Percentiles rank a stretch among this genome's conserved stretches.
These are phyloP conservation scores for Fringilla coelebs DNA, from an alignment of 2,797 vertebrate species.

Conservation along the genomic window DNA sequence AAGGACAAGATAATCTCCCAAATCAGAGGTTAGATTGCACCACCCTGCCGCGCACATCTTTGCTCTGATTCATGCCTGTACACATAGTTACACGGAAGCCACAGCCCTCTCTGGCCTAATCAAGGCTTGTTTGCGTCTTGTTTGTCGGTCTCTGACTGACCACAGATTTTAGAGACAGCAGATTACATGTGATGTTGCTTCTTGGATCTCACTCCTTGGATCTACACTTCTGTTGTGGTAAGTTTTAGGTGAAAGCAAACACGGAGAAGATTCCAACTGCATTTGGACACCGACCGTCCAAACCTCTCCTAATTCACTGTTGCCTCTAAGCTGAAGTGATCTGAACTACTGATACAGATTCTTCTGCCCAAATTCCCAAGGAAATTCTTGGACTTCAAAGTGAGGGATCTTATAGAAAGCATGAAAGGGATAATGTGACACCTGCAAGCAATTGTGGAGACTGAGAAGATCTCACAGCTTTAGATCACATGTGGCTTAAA, in stretches of 20 bases:
- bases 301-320: neutral
- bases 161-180: neutral
- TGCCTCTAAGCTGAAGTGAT: neutral
- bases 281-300: neutral
- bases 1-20: neutral
- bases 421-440: neutral
- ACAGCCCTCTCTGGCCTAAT: neutral
- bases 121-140: neutral
- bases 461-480: neutral
- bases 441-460: neutral
- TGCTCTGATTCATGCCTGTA: neutral
- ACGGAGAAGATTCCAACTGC: fast-evolving
- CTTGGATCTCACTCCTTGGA: neutral
- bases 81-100: neutral
- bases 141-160: neutral
- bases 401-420: neutral
- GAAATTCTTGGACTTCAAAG: neutral
- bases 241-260: neutral
- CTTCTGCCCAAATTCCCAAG: neutral
- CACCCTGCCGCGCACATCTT: neutral
- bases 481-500: neutral
- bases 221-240: neutral
- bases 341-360: neutral
- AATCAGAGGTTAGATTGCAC: neutral
- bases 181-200: neutral